Base-by-base conservation (phyloP, 2,797 vertebrate genomes). In the Momotus momota region DNA sequence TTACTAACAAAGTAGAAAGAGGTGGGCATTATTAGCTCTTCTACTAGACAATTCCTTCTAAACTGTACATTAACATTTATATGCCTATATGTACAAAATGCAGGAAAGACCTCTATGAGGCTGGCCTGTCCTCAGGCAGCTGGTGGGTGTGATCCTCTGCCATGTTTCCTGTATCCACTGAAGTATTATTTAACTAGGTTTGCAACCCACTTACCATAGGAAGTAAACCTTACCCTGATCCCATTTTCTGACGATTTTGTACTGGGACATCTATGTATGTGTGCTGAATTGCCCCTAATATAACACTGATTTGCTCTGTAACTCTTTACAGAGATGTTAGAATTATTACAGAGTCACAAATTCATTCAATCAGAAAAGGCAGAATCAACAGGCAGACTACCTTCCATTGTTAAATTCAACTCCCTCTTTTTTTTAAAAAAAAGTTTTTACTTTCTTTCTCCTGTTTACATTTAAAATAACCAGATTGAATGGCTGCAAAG, bases 231-330 rank as follows among this genome's bases (percentile, higher is more conserved):
- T 78, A 26, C 4, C 17, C 15, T 67, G 21, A 57, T 33, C 4
- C 6, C 10, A 4, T 64, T 26, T 71, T 55, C 18, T 45, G 38
- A 70, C 40, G 19, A 35, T 78, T 74, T 55, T 77, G 2, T 40
- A 22, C 9, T 4, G 4, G 12, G 7, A 74, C 31, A 65, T 65
- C 14, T 33, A 16, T 0, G 0, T 27, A 6, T 3, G 2, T 45
- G 17, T 77, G 27, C 12, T 78, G 35, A 52, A 13, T 40, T 33
- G 12, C 14, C 9, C 17, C 49, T 45, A 20, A 23, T 6, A 33
- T 11, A 74, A 21, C 4, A 52, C 10, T 15, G 29, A 0, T 49
- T 79, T 65, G 7, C 75, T 72, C 18, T 66, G 5, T 45, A 93
- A 74, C 5, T 6, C 10, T 84, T 74, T 21, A 55, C 10, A 58